Evolutionary conservation across 2,113 vertebrate genomes (phyloP).

Genomic region (Mastomys natalensis): DNA sequence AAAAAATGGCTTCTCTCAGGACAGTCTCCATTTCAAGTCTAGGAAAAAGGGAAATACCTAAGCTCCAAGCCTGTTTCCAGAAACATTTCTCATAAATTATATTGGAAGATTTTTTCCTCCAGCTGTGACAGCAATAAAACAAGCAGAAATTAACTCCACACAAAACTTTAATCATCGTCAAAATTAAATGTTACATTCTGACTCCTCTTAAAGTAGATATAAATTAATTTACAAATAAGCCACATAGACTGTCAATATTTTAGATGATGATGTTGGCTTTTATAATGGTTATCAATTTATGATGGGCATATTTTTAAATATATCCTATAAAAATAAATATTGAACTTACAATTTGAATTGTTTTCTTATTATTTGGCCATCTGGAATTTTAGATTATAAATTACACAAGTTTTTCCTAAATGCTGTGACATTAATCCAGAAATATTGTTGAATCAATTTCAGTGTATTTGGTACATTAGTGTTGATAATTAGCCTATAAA

Average conservation of each 20-base stretch:
- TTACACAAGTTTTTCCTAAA: neutral
- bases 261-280: neutral
- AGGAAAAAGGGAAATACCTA: neutral
- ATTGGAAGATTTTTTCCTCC: neutral
- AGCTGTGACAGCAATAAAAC: neutral
- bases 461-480: neutral
- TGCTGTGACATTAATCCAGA: neutral
- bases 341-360: neutral
- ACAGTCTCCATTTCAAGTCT: neutral
- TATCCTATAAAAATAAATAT: neutral
- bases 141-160: neutral
- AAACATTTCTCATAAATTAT: neutral
- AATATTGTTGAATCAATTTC: neutral
- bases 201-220: neutral
- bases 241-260: neutral
- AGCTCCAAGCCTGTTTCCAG: neutral
- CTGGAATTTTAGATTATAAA: neutral
- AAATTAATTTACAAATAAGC: neutral
- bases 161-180: neutral
- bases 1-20: neutral
- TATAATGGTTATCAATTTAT: neutral
- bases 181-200: neutral
- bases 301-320: neutral
- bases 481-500: neutral
- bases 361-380: neutral